A percentile compares a stretch with the other conserved stretches of the same genome.
These are phyloP conservation scores for Phymorhynchus buccinoides DNA, from an alignment of 1,140 invertebrate species.

Conservation along the genomic window DNA sequence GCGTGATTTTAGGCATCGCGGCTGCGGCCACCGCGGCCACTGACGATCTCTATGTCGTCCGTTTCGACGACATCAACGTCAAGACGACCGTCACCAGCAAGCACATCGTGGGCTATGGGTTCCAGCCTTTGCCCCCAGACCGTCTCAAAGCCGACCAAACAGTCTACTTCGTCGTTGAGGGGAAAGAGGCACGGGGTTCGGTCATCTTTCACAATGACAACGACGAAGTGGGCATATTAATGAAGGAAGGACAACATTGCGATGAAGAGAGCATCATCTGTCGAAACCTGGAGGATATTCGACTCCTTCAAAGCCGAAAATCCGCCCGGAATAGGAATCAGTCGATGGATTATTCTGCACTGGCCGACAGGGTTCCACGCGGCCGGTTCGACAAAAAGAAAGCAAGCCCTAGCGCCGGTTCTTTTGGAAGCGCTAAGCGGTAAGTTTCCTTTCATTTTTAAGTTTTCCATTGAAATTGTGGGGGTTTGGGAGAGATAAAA, in stretches of 20 bases:
- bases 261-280: constrained; percentile 77
- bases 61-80: constrained; percentile 80
- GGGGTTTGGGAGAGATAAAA: no score
- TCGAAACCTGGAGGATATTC: constrained; percentile 92
- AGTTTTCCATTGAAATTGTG: no score
- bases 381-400: no score
- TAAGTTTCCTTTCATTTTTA: no score
- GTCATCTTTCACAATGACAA: constrained; percentile 81
- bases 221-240: constrained; percentile 85
- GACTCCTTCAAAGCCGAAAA: constrained; percentile 93
- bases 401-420: no score
- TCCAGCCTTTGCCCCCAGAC: constrained; percentile 78
- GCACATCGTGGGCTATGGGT: constrained; percentile 94
- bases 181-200: constrained; percentile 89
- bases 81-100: constrained; percentile 83
- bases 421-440: no score
- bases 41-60: constrained; percentile 81
- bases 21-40: constrained; percentile 77
- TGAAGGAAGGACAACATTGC: constrained; percentile 50
- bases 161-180: constrained; percentile 93
- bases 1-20: constrained; percentile 75
- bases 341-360: constrained; percentile 92
- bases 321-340: constrained; percentile 93
- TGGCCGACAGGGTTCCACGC: constrained; percentile 79
- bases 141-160: constrained; percentile 85